Base-by-base conservation (phyloP, 2,888 invertebrate species). In the Sinhomidia bicolor region DNA sequence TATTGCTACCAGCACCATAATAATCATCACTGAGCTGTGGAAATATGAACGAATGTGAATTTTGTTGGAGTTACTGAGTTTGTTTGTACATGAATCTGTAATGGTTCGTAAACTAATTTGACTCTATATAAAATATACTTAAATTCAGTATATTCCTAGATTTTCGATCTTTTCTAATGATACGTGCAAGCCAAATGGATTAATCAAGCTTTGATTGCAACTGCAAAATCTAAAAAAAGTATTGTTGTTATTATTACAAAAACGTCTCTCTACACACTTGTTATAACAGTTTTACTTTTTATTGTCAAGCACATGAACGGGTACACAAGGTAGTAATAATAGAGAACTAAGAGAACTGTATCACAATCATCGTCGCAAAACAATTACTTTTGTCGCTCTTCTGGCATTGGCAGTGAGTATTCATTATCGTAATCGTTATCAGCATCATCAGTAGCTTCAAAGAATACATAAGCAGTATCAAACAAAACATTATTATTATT, bases 391-490 rank as follows among this genome's bases (percentile, higher is more conserved):
- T 74, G 74, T 74, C 74, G 74, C 74, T 74, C 44, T 26, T 23
- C 54, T 78, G 54, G 78, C 78, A 78, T 78, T 78, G 57, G 57
- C 57, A 54, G 78, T 57, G 78, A 78, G 78, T 78, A 78, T 78
- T 54, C 78, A 78, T 78, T 78, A 78, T 78, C 54, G 29, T 78
- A 78, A 78, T 78, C 54, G 78, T 78, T 10, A 76, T 54, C 54
- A 5, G n/a, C 54, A 78, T 36, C 14, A 14, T 29, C 54, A 78
- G 29, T 17, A 47, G 51, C 54, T n/a, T 20, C 44, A 47, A 74
- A 74, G 47, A 65, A 65, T 36, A 65, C 65, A 65, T n/a, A n/a
- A n/a, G n/a, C n/a, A n/a, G n/a, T n/a, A n/a, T n/a, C n/a, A n/a
- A n/a, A n/a, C n/a, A n/a, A n/a, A n/a, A n/a, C n/a, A n/a, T n/a